These are phyloP conservation scores for Pemphredon lugubris DNA, from an alignment of 2,888 invertebrate genomes.

Conservation along the genomic window DNA sequence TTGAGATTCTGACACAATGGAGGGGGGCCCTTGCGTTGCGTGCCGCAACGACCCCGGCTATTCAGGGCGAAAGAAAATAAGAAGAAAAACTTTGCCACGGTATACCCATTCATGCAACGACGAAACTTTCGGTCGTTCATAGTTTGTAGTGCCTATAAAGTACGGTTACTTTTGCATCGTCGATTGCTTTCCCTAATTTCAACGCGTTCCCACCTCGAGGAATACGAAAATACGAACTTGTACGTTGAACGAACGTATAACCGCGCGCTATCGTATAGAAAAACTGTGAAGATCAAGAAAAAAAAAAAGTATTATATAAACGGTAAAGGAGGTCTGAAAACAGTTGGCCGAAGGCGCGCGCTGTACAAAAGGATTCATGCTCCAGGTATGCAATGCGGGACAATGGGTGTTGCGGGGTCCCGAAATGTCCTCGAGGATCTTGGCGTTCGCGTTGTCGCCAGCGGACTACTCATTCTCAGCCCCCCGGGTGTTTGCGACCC, in stretches of 20 bases:
- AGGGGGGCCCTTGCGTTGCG: constrained; percentile 61
- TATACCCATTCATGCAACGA: constrained; percentile 72
- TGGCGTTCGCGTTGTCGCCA: constrained; percentile 27
- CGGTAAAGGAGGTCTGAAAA: constrained; percentile 46
- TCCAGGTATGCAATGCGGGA: constrained; percentile 56
- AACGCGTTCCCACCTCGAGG: neutral
- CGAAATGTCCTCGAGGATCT: constrained; percentile 25
- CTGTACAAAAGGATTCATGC: constrained; percentile 57
- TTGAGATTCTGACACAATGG: constrained; percentile 73
- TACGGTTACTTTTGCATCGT: too few species aligned
- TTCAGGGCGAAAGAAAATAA: constrained; percentile 64
- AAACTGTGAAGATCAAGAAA: constrained; percentile 15
- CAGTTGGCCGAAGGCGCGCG: constrained; percentile 48
- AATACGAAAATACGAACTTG: too few species aligned
- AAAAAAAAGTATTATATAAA: constrained; percentile 31
- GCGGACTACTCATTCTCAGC: constrained; percentile 53
- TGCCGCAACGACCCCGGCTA: constrained; percentile 65
- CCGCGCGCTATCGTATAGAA: too few species aligned
- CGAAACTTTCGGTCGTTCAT: constrained; percentile 71
- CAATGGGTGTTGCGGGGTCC: constrained; percentile 50
- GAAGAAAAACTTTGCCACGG: constrained; percentile 66
- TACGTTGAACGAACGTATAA: too few species aligned
- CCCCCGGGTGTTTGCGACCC: constrained; percentile 67
- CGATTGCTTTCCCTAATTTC: neutral
- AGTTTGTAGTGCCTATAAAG: too few species aligned